phyloP scores from a whole-genome alignment of 2,113 vertebrate species.

The Sylvietta virens region DNA sequence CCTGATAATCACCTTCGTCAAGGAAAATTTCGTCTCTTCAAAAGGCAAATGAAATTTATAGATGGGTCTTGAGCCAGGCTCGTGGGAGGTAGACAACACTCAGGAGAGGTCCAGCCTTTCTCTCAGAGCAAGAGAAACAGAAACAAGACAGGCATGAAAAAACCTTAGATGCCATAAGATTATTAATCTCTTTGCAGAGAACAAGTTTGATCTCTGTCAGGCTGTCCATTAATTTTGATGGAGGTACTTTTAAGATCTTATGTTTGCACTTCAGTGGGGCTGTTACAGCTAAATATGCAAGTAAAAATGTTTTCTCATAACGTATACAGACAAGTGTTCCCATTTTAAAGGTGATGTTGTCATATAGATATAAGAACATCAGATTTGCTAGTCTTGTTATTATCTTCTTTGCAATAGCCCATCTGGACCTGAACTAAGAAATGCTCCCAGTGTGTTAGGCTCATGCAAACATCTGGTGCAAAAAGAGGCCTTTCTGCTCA shows the following conservation, averaged over 20 bases:
- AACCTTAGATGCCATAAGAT: neutral
- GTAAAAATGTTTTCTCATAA: neutral
- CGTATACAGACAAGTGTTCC: neutral
- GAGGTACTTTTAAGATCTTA: slow-evolving; percentile 25
- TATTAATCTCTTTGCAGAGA: slow-evolving; percentile 8
- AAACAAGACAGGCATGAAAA: neutral
- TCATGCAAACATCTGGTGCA: slow-evolving; percentile 48
- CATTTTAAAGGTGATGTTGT: slow-evolving; percentile 22
- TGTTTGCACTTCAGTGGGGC: neutral
- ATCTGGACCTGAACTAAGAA: slow-evolving; percentile 21
- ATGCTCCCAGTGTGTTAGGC: neutral
- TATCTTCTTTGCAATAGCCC: slow-evolving; percentile 37
- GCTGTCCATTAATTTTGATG: slow-evolving; percentile 55
- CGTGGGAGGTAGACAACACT: neutral
- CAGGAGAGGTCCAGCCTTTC: neutral
- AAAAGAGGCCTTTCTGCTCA: neutral
- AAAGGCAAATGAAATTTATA: slow-evolving; percentile 55
- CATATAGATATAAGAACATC: neutral
- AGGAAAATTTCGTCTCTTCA: slow-evolving; percentile 62
- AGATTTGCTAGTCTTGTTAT: slow-evolving; percentile 29
- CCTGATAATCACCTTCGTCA: slow-evolving; percentile 71
- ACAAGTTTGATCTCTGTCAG: slow-evolving; percentile 41
- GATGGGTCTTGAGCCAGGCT: slow-evolving; percentile 47
- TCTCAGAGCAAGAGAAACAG: neutral
- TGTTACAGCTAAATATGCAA: neutral